A percentile compares a stretch with the other conserved stretches of the same genome.
Conservation (phyloP, 2,113 vertebrate species). For the Crotalus horridus region DNA sequence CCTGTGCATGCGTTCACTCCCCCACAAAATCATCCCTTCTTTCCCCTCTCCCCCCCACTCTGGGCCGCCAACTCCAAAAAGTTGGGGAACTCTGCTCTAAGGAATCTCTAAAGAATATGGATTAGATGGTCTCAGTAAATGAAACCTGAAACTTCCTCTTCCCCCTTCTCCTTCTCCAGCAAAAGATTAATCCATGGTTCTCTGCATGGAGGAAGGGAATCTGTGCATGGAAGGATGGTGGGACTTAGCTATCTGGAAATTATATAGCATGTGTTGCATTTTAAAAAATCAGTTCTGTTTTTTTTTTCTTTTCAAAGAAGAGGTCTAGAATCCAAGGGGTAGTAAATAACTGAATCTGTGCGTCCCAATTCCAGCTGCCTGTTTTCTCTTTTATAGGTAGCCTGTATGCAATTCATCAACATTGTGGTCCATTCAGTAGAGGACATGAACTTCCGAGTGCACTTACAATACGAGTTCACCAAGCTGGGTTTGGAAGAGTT, state of each 20-base stretch:
- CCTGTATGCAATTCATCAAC: constrained; percentile 99
- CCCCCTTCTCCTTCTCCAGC: background rate
- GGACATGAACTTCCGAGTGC: constrained; percentile 98
- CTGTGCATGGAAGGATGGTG: background rate
- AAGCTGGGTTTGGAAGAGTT: constrained; percentile 93
- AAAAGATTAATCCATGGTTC: background rate
- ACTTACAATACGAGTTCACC: constrained; percentile 95
- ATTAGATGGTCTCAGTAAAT: background rate
- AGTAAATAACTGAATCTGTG: background rate
- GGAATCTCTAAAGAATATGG: background rate
- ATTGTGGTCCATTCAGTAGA: constrained; percentile 98
- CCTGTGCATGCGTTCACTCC: too few species aligned
- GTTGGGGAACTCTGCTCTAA: too few species aligned
- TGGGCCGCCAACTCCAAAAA: too few species aligned
- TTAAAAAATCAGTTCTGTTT: background rate
- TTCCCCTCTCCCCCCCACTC: too few species aligned
- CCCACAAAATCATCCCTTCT: too few species aligned
- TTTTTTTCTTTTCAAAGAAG: background rate
- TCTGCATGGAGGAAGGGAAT: background rate
- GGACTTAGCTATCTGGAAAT: background rate
- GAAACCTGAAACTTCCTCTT: background rate
- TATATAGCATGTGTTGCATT: background rate
- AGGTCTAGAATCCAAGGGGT: background rate
- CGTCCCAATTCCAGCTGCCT: background rate
- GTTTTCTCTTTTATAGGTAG: constrained; percentile 75